phyloP scores from a whole-genome alignment of 2,113 vertebrate genomes.

The Entomyzon cyanotis region DNA sequence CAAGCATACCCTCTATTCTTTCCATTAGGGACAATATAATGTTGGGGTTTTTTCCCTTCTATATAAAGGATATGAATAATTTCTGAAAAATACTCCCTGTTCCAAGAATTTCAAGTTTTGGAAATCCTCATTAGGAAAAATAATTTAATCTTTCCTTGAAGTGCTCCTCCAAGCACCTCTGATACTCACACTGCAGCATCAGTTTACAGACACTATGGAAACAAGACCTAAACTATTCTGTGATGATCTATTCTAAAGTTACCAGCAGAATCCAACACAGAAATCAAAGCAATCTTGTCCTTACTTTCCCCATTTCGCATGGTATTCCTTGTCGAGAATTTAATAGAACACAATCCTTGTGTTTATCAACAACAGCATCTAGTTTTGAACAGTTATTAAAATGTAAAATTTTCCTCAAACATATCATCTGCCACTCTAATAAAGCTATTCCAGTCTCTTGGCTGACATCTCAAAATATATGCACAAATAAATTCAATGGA shows the following conservation, averaged over 20 bases:
- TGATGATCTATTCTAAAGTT: not conserved
- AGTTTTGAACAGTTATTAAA: not conserved
- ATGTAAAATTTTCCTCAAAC: not conserved
- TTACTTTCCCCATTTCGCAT: not conserved
- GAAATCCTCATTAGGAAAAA: not conserved
- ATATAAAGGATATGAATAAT: not conserved
- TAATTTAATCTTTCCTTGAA: not conserved
- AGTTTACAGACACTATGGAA: not conserved
- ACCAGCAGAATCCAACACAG: not conserved
- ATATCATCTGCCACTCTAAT: not conserved
- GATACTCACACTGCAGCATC: not conserved
- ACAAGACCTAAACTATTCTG: not conserved
- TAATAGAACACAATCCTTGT: not conserved
- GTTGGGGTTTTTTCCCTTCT: accelerated
- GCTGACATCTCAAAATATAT: not conserved
- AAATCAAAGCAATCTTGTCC: not conserved
- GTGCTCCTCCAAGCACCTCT: not conserved
- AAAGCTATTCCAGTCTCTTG: not conserved
- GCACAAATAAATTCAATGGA: not conserved
- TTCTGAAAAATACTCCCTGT: not conserved
- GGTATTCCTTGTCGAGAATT: not conserved
- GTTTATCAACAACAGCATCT: not conserved
- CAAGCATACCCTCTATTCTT: not conserved
- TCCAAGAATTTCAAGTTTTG: not conserved
- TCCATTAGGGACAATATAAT: not conserved